phyloP scores from a whole-genome alignment of 2,113 vertebrate species.

The Lepidothrix coronata region DNA sequence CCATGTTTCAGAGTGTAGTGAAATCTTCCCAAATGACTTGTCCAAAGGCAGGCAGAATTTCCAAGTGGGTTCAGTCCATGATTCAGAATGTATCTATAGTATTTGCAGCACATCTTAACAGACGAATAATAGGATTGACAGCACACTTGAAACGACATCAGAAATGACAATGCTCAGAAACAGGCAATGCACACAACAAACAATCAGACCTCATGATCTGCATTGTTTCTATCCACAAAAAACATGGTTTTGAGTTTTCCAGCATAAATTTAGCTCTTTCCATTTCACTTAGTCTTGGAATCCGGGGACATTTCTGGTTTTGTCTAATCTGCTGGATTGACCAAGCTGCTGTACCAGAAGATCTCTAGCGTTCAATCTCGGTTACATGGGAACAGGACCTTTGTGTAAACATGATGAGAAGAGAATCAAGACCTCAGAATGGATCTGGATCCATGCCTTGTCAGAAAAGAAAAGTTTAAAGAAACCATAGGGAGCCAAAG shows the following conservation, averaged over 20 bases:
- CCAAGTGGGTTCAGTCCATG: neutral
- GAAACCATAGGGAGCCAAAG: neutral
- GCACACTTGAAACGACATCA: fast-evolving
- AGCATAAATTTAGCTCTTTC: neutral
- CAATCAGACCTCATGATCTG: neutral
- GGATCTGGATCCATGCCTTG: neutral
- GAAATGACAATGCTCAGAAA: neutral
- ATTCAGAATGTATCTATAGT: fast-evolving
- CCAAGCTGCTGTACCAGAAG: neutral
- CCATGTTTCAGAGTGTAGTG: neutral
- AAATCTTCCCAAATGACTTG: neutral
- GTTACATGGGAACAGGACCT: neutral
- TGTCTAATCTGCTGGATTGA: neutral
- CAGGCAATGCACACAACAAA: neutral
- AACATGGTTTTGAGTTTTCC: neutral
- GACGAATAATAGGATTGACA: neutral
- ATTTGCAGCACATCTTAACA: neutral
- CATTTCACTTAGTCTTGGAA: neutral
- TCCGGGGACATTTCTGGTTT: neutral
- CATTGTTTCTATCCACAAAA: neutral
- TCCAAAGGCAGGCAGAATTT: neutral
- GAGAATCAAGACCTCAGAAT: neutral
- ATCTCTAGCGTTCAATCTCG: fast-evolving
- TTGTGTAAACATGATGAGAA: neutral
- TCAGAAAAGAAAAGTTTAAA: neutral